Evolutionary conservation across 2,113 vertebrate species (phyloP).

Genomic region (Lagopus leucura): DNA sequence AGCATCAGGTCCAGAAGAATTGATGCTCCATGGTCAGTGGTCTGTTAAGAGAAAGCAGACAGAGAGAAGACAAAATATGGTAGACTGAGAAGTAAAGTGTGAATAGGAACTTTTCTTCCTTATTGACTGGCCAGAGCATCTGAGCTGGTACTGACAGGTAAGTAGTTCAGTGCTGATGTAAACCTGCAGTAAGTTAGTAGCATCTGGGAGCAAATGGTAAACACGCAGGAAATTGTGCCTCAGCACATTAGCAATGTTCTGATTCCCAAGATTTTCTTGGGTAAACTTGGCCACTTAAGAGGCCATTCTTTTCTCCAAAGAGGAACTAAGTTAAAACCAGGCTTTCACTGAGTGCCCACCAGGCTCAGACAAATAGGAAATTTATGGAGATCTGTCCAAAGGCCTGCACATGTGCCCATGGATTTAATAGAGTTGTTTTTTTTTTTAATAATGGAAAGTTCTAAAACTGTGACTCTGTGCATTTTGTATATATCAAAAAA

Average conservation of each 20-base stretch:
- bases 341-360: not conserved
- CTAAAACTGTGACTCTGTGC: not conserved
- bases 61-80: not conserved
- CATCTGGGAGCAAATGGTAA: not conserved
- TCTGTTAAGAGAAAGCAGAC: not conserved
- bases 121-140: not conserved
- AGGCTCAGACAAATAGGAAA: not conserved
- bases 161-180: not conserved
- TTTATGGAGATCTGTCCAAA: not conserved
- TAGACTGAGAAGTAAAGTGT: not conserved
- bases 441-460: not conserved
- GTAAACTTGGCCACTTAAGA: not conserved
- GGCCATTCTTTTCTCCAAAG: not conserved
- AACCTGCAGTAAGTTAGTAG: not conserved
- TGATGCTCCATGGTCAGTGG: not conserved
- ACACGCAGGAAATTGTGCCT: not conserved
- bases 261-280: not conserved
- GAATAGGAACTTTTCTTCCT: not conserved
- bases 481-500: not conserved
- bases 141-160: not conserved
- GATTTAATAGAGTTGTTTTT: not conserved
- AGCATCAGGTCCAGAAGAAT: not conserved
- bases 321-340: not conserved
- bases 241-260: not conserved
- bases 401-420: rapidly evolving